Evolutionary conservation across 23 tunicate genomes (phyloP).

Genomic region (Trididemnum clinides): DNA sequence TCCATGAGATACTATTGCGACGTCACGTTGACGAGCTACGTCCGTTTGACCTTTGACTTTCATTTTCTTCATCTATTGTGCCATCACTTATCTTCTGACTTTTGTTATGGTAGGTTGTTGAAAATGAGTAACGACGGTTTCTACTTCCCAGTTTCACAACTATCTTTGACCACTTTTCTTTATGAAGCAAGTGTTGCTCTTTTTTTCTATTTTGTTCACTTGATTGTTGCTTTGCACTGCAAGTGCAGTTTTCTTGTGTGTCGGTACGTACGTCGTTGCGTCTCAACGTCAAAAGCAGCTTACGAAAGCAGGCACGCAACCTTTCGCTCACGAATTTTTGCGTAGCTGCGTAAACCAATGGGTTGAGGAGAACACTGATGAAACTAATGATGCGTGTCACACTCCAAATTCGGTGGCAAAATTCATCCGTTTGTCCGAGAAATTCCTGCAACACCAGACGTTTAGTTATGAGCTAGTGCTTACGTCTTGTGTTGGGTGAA

Average conservation of each 20-base stretch:
- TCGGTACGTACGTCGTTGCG: background rate
- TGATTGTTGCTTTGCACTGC: background rate
- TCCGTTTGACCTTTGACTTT: slow-evolving; percentile 37
- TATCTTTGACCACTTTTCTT: slow-evolving; percentile 27
- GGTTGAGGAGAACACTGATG: slow-evolving; percentile 87
- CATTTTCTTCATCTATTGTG: slow-evolving; percentile 59
- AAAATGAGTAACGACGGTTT: slow-evolving; percentile 1
- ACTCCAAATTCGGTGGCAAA: slow-evolving; percentile 48
- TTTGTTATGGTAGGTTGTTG: slow-evolving; percentile 1
- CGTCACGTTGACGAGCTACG: too few relatives aligned
- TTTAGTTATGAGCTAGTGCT: too few relatives aligned
- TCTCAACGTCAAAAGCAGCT: background rate
- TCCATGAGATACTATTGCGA: too few relatives aligned
- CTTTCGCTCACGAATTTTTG: slow-evolving; percentile 58
- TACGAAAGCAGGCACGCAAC: slow-evolving; percentile 26
- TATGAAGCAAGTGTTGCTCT: too few relatives aligned
- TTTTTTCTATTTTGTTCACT: slow-evolving; percentile 37
- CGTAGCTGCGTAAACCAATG: slow-evolving; percentile 79
- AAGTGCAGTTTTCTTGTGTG: background rate
- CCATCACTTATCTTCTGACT: background rate
- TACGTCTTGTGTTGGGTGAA: too few relatives aligned
- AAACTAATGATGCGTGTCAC: slow-evolving; percentile 70
- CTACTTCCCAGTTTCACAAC: slow-evolving; percentile 28
- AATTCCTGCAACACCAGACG: slow-evolving; percentile 35
- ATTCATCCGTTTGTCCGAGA: slow-evolving; percentile 40